phyloP scores from a whole-genome alignment of 2,113 vertebrate species.

The Salminus brasiliensis region DNA sequence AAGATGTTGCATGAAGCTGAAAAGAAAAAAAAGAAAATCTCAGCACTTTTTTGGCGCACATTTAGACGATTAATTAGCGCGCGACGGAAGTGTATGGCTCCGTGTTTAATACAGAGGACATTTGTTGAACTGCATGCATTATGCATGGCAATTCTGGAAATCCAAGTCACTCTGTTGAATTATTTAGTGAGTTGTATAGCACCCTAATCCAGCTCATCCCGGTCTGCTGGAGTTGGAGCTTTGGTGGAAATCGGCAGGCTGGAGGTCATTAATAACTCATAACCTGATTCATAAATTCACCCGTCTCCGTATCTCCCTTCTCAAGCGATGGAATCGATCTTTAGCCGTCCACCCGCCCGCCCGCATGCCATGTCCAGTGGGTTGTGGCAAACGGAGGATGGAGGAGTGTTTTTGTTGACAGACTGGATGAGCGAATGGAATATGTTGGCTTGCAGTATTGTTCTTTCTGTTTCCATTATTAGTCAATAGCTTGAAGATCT shows the following conservation, averaged over 20 bases:
- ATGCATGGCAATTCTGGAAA: slow-evolving; percentile 68
- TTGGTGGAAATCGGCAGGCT: slow-evolving; percentile 39
- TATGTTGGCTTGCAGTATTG: not conserved
- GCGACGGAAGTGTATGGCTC: slow-evolving; percentile 36
- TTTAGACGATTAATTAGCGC: slow-evolving; percentile 54
- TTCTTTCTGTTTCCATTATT: not conserved
- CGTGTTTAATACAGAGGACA: slow-evolving; percentile 56
- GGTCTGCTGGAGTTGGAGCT: slow-evolving; percentile 32
- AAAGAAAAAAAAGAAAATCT: slow-evolving; percentile 4
- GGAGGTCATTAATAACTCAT: slow-evolving; percentile 55
- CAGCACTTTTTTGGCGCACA: slow-evolving; percentile 37
- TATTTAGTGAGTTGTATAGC: slow-evolving; percentile 61
- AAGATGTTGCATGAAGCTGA: slow-evolving; percentile 1
- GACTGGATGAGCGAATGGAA: not conserved
- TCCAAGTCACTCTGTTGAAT: slow-evolving; percentile 68
- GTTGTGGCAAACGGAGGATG: slow-evolving; percentile 12
- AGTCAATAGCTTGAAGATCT: not conserved
- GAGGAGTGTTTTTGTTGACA: not conserved
- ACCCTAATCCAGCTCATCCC: slow-evolving; percentile 43
- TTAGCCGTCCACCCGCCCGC: not conserved
- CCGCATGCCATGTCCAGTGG: slow-evolving; percentile 4
- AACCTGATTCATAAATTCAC: slow-evolving; percentile 47
- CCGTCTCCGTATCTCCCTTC: slow-evolving; percentile 24
- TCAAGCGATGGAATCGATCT: slow-evolving; percentile 32
- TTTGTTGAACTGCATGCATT: slow-evolving; percentile 69